Evolutionary conservation across 2,888 invertebrate species (phyloP).

Genomic region (Leucophenga montana): DNA sequence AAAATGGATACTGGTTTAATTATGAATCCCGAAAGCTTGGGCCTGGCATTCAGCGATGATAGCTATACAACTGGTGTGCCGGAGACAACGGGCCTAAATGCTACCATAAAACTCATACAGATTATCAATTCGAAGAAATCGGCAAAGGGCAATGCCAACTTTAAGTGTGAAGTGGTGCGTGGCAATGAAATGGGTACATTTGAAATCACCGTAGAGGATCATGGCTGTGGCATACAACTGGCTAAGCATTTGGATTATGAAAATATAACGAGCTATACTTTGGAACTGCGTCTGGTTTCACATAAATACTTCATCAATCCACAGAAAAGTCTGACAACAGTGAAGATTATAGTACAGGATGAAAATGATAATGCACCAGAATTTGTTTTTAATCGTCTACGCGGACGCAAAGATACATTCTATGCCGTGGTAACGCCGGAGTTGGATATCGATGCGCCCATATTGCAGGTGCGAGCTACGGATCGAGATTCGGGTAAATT

Average conservation of each 20-base stretch:
- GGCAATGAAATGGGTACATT: slow-evolving; percentile 82
- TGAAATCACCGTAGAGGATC: slow-evolving; percentile 82
- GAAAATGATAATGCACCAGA: slow-evolving; percentile 92
- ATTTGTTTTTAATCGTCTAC: slow-evolving; percentile 82
- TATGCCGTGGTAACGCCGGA: slow-evolving; percentile 85
- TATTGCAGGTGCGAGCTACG: slow-evolving; percentile 88
- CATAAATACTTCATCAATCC: slow-evolving; percentile 87
- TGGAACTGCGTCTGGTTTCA: slow-evolving; percentile 86
- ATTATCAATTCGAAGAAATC: slow-evolving; percentile 72
- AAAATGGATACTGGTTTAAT: slow-evolving; percentile 64
- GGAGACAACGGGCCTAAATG: slow-evolving; percentile 76
- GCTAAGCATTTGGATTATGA: slow-evolving; percentile 86
- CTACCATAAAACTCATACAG: slow-evolving; percentile 71
- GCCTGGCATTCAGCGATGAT: slow-evolving; percentile 90
- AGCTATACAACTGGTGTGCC: slow-evolving; percentile 87
- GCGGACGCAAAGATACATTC: slow-evolving; percentile 80
- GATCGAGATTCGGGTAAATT: slow-evolving; percentile 90
- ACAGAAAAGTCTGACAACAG: slow-evolving; percentile 81
- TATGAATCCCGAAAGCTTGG: slow-evolving; percentile 73
- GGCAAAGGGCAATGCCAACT: slow-evolving; percentile 72
- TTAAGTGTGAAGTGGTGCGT: slow-evolving; percentile 85
- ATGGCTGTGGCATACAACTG: slow-evolving; percentile 87
- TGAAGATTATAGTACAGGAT: slow-evolving; percentile 87
- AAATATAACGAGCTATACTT: slow-evolving; percentile 80
- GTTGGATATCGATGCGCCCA: slow-evolving; percentile 82